These are phyloP conservation scores for Pediacus dermestoides DNA, from an alignment of 2,888 invertebrate species.

Conservation along the genomic window DNA sequence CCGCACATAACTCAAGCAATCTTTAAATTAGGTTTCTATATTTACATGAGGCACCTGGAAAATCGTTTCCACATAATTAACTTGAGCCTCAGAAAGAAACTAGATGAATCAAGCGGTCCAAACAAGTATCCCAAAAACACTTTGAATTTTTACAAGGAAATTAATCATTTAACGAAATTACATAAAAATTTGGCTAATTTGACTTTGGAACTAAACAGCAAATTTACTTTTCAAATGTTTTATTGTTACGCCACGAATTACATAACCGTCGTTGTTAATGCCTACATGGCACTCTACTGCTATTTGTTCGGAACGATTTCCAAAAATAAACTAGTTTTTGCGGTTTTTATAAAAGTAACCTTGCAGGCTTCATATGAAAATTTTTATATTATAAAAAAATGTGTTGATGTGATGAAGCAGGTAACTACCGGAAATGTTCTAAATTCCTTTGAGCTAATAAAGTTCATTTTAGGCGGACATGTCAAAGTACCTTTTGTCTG, in stretches of 20 bases:
- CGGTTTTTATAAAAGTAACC: too few species aligned
- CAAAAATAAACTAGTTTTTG: neutral
- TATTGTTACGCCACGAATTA: slow-evolving; percentile 14
- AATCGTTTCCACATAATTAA: slow-evolving; percentile 8
- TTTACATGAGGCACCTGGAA: neutral
- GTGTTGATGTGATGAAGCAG: too few species aligned
- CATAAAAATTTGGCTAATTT: slow-evolving; percentile 19
- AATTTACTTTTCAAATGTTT: slow-evolving; percentile 18
- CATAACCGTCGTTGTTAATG: slow-evolving; percentile 5
- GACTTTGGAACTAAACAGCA: slow-evolving; percentile 12
- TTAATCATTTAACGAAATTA: slow-evolving; percentile 11
- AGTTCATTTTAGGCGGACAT: neutral
- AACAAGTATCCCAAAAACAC: slow-evolving; percentile 18
- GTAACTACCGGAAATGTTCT: too few species aligned
- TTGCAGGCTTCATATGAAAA: too few species aligned
- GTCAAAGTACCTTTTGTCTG: slow-evolving; percentile 20
- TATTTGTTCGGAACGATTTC: neutral
- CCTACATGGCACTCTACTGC: neutral
- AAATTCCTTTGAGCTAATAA: neutral
- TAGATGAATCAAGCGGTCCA: slow-evolving; percentile 13
- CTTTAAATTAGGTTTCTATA: too few species aligned
- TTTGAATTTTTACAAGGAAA: slow-evolving; percentile 12
- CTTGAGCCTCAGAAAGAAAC: slow-evolving; percentile 10
- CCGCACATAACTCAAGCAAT: too few species aligned
- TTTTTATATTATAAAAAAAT: too few species aligned